Percentiles rank a stretch among this genome's conserved stretches.
These are phyloP conservation scores for Drosophila prolongata DNA, from an alignment of 2,888 invertebrate species.

Conservation along the genomic window DNA sequence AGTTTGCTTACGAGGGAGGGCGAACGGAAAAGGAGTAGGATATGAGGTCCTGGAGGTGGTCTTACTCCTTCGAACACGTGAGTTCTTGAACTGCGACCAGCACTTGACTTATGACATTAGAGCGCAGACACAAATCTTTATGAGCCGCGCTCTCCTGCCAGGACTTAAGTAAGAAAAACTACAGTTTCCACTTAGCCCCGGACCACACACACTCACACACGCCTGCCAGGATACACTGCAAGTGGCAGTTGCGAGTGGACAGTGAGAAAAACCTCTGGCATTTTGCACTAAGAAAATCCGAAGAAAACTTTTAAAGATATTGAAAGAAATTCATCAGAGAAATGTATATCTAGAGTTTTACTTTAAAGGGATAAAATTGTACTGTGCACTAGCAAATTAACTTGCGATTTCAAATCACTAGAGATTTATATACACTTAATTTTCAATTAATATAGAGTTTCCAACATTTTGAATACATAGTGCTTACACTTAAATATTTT, in stretches of 20 bases:
- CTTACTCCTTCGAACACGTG: slow-evolving; percentile 32
- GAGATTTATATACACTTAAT: no score
- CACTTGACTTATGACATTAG: slow-evolving; percentile 78
- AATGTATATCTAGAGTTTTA: no score
- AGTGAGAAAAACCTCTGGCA: slow-evolving; percentile 76
- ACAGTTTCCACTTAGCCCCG: slow-evolving; percentile 76
- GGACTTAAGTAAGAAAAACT: slow-evolving; percentile 80
- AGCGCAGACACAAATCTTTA: slow-evolving; percentile 79
- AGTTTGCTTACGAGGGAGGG: slow-evolving; percentile 4
- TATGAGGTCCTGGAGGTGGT: slow-evolving; percentile 1
- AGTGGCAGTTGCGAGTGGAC: slow-evolving; percentile 76
- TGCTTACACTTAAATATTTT: no score
- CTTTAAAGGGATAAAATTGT: no score
- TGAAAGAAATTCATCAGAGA: not conserved
- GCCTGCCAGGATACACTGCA: slow-evolving; percentile 54
- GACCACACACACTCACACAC: slow-evolving; percentile 41
- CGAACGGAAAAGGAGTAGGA: not conserved
- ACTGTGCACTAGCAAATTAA: no score
- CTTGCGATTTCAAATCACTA: no score
- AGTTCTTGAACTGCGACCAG: slow-evolving; percentile 65
- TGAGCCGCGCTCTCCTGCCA: slow-evolving; percentile 59
- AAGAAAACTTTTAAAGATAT: not conserved
- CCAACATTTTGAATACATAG: no score
- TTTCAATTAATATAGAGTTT: no score
- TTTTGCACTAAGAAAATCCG: slow-evolving; percentile 35